A percentile compares a stretch with the other conserved stretches of the same genome.
Evolutionary conservation across 1,140 invertebrate species (phyloP).

Genomic region (Batillaria attramentaria): DNA sequence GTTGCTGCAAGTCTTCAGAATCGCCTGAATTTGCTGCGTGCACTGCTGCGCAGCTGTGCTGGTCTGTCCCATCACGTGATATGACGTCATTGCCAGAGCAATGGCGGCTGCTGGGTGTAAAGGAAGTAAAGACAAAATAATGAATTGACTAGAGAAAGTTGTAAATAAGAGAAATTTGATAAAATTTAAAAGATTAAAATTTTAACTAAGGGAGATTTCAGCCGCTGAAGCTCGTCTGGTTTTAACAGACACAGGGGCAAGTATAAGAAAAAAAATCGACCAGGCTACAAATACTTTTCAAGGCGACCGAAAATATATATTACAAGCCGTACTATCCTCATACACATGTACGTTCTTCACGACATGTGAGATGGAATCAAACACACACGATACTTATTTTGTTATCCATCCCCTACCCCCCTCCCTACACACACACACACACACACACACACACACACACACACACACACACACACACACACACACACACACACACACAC

Average conservation of each 20-base stretch:
- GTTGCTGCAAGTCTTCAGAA: conserved; percentile 25
- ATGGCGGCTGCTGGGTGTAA: neutral
- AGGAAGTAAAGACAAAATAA: neutral
- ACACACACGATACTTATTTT: too few species aligned
- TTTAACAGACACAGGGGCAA: too few species aligned
- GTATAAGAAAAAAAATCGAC: neutral
- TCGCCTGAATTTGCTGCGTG: neutral
- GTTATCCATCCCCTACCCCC: too few species aligned
- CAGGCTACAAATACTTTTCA: neutral
- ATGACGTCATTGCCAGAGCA: neutral
- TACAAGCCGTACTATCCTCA: too few species aligned
- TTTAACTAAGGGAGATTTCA: neutral
- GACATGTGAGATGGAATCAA: too few species aligned
- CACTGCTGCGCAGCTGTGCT: neutral
- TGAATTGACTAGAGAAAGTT: neutral
- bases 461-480: too few species aligned
- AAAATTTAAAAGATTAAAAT: neutral
- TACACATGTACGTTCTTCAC: too few species aligned
- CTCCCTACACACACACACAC: too few species aligned
- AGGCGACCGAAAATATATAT: too few species aligned
- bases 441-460: too few species aligned
- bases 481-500: too few species aligned
- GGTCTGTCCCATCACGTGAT: neutral
- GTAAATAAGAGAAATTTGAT: neutral
- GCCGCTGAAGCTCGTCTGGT: neutral